Evolutionary conservation across 1,140 invertebrate species (phyloP).

Genomic region (Idris sp.): DNA sequence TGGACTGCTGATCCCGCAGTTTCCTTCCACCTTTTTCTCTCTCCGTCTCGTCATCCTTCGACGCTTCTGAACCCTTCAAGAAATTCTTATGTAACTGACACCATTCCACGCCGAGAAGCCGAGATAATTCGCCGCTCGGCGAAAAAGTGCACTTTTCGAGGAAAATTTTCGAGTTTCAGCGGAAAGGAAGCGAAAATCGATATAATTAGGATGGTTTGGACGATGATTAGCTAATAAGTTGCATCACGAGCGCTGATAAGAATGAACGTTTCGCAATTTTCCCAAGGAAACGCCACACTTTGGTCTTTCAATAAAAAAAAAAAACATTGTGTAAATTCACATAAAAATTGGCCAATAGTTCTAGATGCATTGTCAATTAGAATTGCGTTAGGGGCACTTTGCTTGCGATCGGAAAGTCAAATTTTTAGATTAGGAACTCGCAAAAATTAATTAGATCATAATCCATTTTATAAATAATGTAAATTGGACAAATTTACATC

Average conservation of each 20-base stretch:
- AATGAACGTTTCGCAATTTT: conserved; percentile 74
- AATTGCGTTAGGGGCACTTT: conserved; percentile 32
- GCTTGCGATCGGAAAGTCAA: too few relatives aligned
- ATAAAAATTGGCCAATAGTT: conserved; percentile 61
- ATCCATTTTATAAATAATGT: too few relatives aligned
- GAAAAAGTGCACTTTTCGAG: too few relatives aligned
- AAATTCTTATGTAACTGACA: conserved; percentile 77
- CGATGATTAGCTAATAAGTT: conserved; percentile 68
- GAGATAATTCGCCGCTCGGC: conserved; percentile 71
- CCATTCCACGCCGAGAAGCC: conserved; percentile 71
- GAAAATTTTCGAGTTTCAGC: too few relatives aligned
- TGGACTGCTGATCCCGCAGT: conserved; percentile 26
- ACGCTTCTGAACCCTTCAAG: conserved; percentile 72
- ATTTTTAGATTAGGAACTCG: too few relatives aligned
- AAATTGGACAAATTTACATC: too few relatives aligned
- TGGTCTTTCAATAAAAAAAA: conserved; percentile 53
- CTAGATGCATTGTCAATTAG: conserved; percentile 59
- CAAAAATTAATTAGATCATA: too few relatives aligned
- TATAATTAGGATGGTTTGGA: conserved; percentile 62
- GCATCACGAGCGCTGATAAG: conserved; percentile 67
- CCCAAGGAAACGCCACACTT: conserved; percentile 67
- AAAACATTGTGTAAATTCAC: conserved; percentile 57
- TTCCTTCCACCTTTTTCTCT: conserved; percentile 53
- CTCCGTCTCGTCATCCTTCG: conserved; percentile 65
- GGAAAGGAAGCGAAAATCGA: conserved; percentile 29